These are phyloP conservation scores for Triplophysa yarkandensis DNA, from an alignment of 2,797 vertebrate genomes.

Conservation along the genomic window DNA sequence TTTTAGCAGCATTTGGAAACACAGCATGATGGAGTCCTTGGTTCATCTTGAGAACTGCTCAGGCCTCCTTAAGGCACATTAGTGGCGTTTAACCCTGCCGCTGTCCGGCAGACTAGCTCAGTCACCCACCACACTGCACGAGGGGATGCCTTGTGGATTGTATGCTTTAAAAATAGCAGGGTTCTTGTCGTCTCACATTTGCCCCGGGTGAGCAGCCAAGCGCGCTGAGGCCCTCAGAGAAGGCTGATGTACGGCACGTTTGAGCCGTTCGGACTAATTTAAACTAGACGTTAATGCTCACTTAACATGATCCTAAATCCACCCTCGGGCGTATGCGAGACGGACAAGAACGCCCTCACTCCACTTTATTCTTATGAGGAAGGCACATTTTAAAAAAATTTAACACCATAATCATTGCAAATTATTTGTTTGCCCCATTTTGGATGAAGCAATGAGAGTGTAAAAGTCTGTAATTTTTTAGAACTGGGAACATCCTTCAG, in stretches of 20 bases:
- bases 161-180: conserved; percentile 78
- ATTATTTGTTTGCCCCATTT: conserved; percentile 31
- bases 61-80: not conserved
- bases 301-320: conserved; percentile 67
- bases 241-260: conserved; percentile 61
- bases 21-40: not conserved
- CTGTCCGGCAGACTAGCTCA: not conserved
- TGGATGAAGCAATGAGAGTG: conserved; percentile 31
- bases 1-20: too few species aligned
- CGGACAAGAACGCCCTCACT: not conserved
- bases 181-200: conserved; percentile 70
- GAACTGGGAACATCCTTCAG: not conserved
- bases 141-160: conserved; percentile 73
- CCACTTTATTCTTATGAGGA: conserved; percentile 14
- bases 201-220: conserved; percentile 55
- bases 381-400: conserved; percentile 16
- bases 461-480: conserved; percentile 30
- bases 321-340: conserved; percentile 55
- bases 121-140: conserved; percentile 18
- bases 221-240: conserved; percentile 28
- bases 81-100: conserved; percentile 8
- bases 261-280: conserved; percentile 66
- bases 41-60: conserved; percentile 1
- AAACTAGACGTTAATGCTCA: conserved; percentile 46
- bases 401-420: not conserved